Evolutionary conservation across 2,888 invertebrate genomes (phyloP).

Genomic region (Leptopilina syphax): DNA sequence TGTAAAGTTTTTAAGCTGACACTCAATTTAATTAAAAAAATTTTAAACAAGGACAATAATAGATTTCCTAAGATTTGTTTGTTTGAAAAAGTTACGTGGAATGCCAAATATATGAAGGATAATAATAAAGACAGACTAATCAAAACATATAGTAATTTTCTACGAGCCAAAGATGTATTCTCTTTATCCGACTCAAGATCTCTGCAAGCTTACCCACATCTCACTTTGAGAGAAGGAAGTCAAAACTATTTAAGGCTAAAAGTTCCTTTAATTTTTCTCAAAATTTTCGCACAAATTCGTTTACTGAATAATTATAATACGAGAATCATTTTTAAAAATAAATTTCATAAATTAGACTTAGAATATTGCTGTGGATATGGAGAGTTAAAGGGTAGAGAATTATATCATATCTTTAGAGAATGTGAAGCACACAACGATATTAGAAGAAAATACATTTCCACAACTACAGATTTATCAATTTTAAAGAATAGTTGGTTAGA

Average conservation of each 20-base stretch:
- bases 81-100: not conserved
- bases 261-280: not conserved
- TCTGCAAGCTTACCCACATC: not conserved
- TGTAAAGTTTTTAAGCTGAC: not conserved
- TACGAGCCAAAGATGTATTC: not conserved
- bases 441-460: not conserved
- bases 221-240: not conserved
- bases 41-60: not conserved
- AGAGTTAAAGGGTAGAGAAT: not conserved
- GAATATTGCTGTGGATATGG: constrained; percentile 1
- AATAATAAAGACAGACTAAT: not conserved
- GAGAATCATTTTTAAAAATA: not conserved
- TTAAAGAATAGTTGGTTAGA: not conserved
- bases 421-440: not conserved
- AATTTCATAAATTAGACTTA: not conserved
- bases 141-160: not conserved
- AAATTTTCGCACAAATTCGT: not conserved
- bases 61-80: not conserved
- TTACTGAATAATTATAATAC: not conserved
- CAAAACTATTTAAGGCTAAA: not conserved
- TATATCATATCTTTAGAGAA: not conserved
- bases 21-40: not conserved
- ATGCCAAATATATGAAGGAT: not conserved
- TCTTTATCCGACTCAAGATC: not conserved
- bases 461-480: not conserved